Conservation (phyloP, 1,140 invertebrate genomes). For the Drosophila tani region DNA sequence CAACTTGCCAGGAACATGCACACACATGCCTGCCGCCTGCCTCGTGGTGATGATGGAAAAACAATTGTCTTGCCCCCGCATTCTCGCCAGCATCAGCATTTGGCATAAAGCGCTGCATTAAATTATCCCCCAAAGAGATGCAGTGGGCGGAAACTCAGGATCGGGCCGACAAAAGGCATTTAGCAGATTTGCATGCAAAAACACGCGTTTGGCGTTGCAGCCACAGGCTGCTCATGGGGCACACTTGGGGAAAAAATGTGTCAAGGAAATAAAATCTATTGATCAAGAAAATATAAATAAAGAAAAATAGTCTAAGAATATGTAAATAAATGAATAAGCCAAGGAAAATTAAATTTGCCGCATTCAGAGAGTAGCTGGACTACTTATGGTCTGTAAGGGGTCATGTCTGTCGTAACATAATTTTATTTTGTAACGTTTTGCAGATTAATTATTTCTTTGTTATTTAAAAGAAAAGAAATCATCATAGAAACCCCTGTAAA, state of each 20-base stretch:
- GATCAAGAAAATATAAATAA: no score
- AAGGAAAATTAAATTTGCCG: no score
- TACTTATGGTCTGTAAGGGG: no score
- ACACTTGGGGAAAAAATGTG: not conserved
- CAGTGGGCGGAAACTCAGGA: not conserved
- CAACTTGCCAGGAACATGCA: constrained; percentile 14
- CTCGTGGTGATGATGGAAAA: constrained; percentile 17
- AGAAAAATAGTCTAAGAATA: not conserved
- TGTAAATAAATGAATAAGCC: not conserved
- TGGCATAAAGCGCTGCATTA: constrained; percentile 29
- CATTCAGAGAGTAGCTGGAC: no score
- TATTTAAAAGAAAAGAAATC: no score
- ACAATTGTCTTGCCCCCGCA: constrained; percentile 13
- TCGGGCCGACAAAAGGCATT: constrained; percentile 28
- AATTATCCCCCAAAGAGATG: constrained; percentile 10
- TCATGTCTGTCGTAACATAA: no score
- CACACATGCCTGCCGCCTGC: not conserved
- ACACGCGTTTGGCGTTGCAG: constrained; percentile 19
- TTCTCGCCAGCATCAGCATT: not conserved
- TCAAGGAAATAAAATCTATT: no score
- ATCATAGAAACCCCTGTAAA: no score
- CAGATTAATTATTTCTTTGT: no score
- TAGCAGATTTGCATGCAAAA: constrained; percentile 50
- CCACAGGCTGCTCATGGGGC: constrained; percentile 1
- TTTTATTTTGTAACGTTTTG: no score